A percentile compares a stretch with the other conserved stretches of the same genome.
Evolutionary conservation across 2,113 vertebrate species (phyloP).

Genomic region (Centropus unirufus): DNA sequence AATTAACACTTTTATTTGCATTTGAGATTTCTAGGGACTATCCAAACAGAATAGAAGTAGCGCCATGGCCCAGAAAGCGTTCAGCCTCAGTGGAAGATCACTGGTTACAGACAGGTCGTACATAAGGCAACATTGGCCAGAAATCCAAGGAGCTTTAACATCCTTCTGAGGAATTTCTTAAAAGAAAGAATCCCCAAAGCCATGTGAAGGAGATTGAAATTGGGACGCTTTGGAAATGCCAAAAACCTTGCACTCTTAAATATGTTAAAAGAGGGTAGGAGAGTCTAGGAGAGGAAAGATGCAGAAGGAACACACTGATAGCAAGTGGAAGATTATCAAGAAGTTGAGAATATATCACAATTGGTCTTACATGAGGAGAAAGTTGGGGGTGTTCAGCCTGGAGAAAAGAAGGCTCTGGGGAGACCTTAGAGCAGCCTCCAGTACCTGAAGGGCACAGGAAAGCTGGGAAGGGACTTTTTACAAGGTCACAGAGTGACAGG

Average conservation of each 20-base stretch:
- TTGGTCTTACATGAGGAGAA: background rate
- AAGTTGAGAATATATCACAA: background rate
- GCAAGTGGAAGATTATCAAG: rapidly evolving
- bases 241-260: background rate
- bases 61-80: constrained; percentile 6
- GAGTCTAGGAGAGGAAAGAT: background rate
- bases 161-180: background rate
- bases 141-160: background rate
- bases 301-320: background rate
- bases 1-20: constrained; percentile 28
- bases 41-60: constrained; percentile 10
- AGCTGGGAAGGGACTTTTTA: too few relatives aligned
- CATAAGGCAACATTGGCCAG: background rate
- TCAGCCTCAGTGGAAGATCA: background rate
- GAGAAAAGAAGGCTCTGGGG: too few relatives aligned
- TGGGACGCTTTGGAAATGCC: background rate
- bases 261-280: background rate
- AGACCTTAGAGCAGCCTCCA: too few relatives aligned
- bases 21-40: constrained; percentile 41
- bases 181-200: background rate
- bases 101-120: background rate
- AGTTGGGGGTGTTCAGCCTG: too few relatives aligned
- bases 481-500: too few relatives aligned
- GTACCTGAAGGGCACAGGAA: too few relatives aligned
- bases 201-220: background rate